Percentiles rank a stretch among this genome's conserved stretches.
Conservation (phyloP, 2,797 vertebrate species). For the Sebastes iracundus region DNA sequence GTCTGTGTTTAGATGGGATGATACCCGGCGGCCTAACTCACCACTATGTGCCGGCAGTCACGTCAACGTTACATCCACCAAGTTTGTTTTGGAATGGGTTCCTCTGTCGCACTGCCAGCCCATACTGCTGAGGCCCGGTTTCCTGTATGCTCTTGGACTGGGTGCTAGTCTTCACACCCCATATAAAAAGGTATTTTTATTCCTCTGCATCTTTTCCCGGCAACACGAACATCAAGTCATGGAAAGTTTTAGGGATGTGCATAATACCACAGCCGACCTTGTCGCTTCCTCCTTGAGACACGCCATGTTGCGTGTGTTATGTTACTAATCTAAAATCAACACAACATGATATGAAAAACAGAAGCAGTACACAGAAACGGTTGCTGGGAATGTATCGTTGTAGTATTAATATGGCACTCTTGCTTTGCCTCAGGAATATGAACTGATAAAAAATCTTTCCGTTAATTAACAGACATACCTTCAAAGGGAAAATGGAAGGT, state of each 20-base stretch:
- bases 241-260: constrained; percentile 20
- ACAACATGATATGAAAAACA: constrained; percentile 1
- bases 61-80: constrained; percentile 52
- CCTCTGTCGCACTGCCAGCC: neutral
- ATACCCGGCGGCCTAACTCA: constrained; percentile 40
- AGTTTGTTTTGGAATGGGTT: constrained; percentile 54
- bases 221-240: neutral
- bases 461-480: neutral
- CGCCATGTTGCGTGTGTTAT: neutral
- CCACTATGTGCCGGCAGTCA: constrained; percentile 53
- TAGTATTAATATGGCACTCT: neutral
- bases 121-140: constrained; percentile 13
- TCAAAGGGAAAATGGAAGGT: neutral
- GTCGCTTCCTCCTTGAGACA: neutral
- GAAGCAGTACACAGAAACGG: neutral
- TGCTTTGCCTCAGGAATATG: neutral
- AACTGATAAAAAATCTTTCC: neutral
- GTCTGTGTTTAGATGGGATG: constrained; percentile 47
- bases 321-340: neutral
- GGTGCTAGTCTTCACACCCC: constrained; percentile 24
- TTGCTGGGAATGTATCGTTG: neutral
- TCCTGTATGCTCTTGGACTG: constrained; percentile 28
- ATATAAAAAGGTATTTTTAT: constrained; percentile 17
- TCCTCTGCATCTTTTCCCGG: constrained; percentile 19
- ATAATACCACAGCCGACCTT: neutral